These are phyloP conservation scores for Iphiclides podalirius DNA, from an alignment of 2,888 invertebrate genomes.

Conservation along the genomic window DNA sequence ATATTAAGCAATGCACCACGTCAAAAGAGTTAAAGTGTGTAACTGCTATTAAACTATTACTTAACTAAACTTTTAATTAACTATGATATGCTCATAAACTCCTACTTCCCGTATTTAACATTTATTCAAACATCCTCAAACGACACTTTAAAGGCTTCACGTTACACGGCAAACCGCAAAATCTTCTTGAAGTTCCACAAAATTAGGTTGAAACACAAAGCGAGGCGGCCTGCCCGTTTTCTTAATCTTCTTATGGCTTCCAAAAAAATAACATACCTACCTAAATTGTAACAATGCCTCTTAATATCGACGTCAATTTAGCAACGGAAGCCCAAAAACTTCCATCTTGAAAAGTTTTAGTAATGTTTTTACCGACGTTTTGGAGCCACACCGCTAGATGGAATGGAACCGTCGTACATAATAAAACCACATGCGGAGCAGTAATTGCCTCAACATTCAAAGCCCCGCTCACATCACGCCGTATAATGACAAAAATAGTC, in stretches of 20 bases:
- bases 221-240: slow-evolving; percentile 32
- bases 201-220: slow-evolving; percentile 36
- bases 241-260: slow-evolving; percentile 41
- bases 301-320: slow-evolving; percentile 69
- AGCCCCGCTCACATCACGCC: slow-evolving; percentile 77
- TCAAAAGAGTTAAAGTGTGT: no score
- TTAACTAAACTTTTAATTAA: no score
- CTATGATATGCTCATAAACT: no score
- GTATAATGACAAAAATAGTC: slow-evolving; percentile 80
- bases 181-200: slow-evolving; percentile 33
- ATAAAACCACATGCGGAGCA: slow-evolving; percentile 79
- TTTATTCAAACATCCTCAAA: slow-evolving; percentile 24
- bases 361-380: slow-evolving; percentile 69
- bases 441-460: slow-evolving; percentile 79
- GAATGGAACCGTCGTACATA: slow-evolving; percentile 70
- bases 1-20: no score
- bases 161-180: slow-evolving; percentile 38
- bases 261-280: slow-evolving; percentile 37
- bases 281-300: slow-evolving; percentile 61
- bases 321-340: slow-evolving; percentile 76
- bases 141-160: slow-evolving; percentile 28
- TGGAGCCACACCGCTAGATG: slow-evolving; percentile 67
- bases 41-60: no score
- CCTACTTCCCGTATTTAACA: no score
- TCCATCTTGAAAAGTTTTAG: slow-evolving; percentile 61